Evolutionary conservation across 2,888 invertebrate species (phyloP).

Genomic region (Opisthograptis luteolata): DNA sequence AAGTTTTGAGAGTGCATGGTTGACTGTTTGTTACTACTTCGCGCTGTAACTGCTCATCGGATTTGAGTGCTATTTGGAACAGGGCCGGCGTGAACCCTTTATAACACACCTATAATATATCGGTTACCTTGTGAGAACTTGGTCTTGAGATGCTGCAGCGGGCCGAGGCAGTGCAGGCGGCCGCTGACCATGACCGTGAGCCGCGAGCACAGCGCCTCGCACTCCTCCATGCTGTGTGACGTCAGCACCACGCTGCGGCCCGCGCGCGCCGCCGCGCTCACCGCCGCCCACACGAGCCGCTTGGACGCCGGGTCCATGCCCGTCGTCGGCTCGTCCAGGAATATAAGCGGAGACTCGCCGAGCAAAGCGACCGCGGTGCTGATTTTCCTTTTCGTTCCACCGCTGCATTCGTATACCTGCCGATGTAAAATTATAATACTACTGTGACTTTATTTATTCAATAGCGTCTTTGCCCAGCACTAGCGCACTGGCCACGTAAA

Average conservation of each 20-base stretch:
- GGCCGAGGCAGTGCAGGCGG: slow-evolving; percentile 88
- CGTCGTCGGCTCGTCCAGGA: slow-evolving; percentile 87
- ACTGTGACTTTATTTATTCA: too few species aligned
- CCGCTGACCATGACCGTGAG: slow-evolving; percentile 92
- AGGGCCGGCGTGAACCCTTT: too few species aligned
- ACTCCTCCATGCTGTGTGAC: slow-evolving; percentile 90
- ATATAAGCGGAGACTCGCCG: slow-evolving; percentile 88
- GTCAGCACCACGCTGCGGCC: slow-evolving; percentile 90
- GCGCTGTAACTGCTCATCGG: too few species aligned
- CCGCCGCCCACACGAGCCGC: slow-evolving; percentile 91
- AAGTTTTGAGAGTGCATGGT: too few species aligned
- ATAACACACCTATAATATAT: too few species aligned
- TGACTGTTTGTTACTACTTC: too few species aligned
- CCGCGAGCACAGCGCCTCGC: slow-evolving; percentile 91
- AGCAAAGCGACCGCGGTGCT: slow-evolving; percentile 89
- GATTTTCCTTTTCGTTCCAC: slow-evolving; percentile 90
- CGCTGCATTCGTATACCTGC: slow-evolving; percentile 86
- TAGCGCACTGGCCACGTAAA: too few species aligned
- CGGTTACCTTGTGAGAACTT: slow-evolving; percentile 86
- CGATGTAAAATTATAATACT: slow-evolving; percentile 5
- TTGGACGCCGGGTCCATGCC: slow-evolving; percentile 94
- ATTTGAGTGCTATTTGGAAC: too few species aligned
- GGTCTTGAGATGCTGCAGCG: slow-evolving; percentile 86
- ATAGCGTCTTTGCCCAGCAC: too few species aligned
- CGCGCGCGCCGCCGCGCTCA: slow-evolving; percentile 82